A percentile compares a stretch with the other conserved stretches of the same genome.
Conservation (phyloP, 2,888 invertebrate genomes). For the Protodeltote pygarga region DNA sequence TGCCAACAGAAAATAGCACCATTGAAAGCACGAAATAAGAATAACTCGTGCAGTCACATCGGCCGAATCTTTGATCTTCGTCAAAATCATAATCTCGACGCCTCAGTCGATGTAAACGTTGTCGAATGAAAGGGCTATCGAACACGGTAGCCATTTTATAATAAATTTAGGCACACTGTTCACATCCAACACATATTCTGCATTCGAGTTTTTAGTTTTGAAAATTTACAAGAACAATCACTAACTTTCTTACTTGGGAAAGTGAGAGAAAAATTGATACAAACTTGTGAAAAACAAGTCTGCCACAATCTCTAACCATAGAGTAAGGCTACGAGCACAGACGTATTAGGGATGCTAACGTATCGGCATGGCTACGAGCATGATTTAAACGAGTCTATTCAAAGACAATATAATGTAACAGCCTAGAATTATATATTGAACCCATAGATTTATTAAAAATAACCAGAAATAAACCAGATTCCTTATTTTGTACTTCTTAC, state of each 20-base stretch:
- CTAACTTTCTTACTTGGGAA: slow-evolving; percentile 48
- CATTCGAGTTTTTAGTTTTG: slow-evolving; percentile 20
- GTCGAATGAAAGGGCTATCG: slow-evolving; percentile 88
- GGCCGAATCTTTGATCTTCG: slow-evolving; percentile 87
- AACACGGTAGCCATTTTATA: slow-evolving; percentile 88
- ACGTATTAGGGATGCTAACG: too few relatives aligned
- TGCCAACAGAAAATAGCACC: slow-evolving; percentile 88
- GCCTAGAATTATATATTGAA: too few relatives aligned
- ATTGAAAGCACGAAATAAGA: slow-evolving; percentile 88
- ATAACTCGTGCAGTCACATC: slow-evolving; percentile 89
- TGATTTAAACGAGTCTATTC: too few relatives aligned
- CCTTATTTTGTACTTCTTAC: too few relatives aligned
- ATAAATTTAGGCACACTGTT: slow-evolving; percentile 42
- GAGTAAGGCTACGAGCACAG: slow-evolving; percentile 7
- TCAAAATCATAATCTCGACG: slow-evolving; percentile 87
- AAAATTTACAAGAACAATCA: slow-evolving; percentile 24
- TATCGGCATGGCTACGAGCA: too few relatives aligned
- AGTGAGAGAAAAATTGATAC: slow-evolving; percentile 41
- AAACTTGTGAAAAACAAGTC: slow-evolving; percentile 55
- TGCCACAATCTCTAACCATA: slow-evolving; percentile 29
- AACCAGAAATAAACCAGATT: too few relatives aligned
- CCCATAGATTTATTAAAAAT: too few relatives aligned
- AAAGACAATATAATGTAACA: too few relatives aligned
- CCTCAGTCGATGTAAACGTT: slow-evolving; percentile 87
- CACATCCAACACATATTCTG: slow-evolving; percentile 51